A percentile compares a stretch with the other conserved stretches of the same genome.
These are phyloP conservation scores for Mythimna lalbum DNA, from an alignment of 2,888 invertebrate species.

Conservation along the genomic window DNA sequence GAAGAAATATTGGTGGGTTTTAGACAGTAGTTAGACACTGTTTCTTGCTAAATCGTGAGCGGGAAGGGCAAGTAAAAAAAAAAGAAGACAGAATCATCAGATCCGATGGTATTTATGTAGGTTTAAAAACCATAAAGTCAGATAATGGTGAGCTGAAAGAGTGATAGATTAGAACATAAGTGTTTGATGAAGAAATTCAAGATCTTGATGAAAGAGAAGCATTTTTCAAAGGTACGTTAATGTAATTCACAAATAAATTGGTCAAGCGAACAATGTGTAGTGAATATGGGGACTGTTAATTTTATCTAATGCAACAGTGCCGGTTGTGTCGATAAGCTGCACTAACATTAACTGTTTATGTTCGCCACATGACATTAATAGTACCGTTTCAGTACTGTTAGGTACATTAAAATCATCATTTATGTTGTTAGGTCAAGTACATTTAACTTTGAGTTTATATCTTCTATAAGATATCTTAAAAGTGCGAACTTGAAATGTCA, in stretches of 20 bases:
- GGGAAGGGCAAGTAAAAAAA: no score
- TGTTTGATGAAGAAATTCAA: neutral
- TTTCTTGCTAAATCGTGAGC: no score
- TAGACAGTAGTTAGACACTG: no score
- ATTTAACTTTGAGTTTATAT: neutral
- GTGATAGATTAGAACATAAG: neutral
- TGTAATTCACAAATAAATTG: slow-evolving; percentile 14
- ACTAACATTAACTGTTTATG: slow-evolving; percentile 32
- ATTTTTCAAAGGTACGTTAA: neutral
- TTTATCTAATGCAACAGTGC: slow-evolving; percentile 51
- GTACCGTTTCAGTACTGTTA: slow-evolving; percentile 21
- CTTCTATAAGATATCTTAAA: neutral
- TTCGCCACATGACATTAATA: slow-evolving; percentile 27
- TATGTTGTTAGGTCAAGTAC: neutral
- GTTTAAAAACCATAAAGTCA: neutral
- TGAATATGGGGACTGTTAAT: slow-evolving; percentile 36
- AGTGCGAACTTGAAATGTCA: neutral
- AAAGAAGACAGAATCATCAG: no score
- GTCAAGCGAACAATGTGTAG: slow-evolving; percentile 21
- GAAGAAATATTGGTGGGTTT: no score
- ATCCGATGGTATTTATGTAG: neutral
- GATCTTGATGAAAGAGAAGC: neutral
- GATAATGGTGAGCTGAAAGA: neutral
- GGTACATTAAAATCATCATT: slow-evolving; percentile 8
- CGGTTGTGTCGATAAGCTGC: slow-evolving; percentile 44